Percentiles rank a stretch among this genome's conserved stretches.
phyloP scores from a whole-genome alignment of 2,888 invertebrate species.

The Thymelicus sylvestris region DNA sequence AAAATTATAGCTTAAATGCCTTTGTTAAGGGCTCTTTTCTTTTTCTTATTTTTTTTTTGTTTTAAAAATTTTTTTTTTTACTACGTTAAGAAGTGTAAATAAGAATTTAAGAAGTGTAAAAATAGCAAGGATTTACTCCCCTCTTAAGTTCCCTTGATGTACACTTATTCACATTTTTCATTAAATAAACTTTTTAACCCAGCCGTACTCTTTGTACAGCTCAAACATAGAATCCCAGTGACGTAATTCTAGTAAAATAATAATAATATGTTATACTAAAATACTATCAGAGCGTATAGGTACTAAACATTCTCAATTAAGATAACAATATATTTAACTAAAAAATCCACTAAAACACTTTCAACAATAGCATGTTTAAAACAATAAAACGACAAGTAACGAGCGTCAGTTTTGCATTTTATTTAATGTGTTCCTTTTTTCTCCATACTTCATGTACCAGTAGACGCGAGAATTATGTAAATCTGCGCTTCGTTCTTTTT shows the following conservation, averaged over 20 bases:
- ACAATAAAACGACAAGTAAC: background rate
- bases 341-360: background rate
- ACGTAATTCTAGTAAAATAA: too few species aligned
- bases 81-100: too few species aligned
- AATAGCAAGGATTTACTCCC: too few species aligned
- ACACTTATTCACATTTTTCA: too few species aligned
- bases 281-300: background rate
- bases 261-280: background rate
- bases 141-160: too few species aligned
- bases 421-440: constrained; percentile 2
- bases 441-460: background rate
- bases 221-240: too few species aligned
- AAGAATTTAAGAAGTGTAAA: too few species aligned
- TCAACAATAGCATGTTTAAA: background rate
- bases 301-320: background rate
- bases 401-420: constrained; percentile 4
- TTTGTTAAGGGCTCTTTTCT: too few species aligned
- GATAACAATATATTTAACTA: constrained; percentile 1
- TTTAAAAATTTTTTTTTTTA: too few species aligned
- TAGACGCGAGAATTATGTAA: background rate
- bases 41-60: too few species aligned
- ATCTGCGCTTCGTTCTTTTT: background rate
- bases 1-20: background rate
- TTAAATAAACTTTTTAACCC: too few species aligned
- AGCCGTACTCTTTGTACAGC: too few species aligned